phyloP scores from a whole-genome alignment of 1,140 invertebrate species.

The Cyclina sinensis region DNA sequence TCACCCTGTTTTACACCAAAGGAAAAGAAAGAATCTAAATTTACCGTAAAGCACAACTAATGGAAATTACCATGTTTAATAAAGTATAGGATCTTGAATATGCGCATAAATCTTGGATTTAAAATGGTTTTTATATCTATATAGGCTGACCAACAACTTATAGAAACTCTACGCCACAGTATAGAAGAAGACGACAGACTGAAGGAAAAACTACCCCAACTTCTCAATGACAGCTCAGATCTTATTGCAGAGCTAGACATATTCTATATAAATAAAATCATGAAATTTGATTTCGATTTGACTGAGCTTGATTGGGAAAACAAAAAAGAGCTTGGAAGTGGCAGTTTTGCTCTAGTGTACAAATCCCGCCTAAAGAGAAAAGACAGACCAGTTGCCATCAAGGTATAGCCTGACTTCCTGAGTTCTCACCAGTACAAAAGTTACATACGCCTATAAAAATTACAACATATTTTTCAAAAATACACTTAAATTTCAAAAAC shows the following conservation, averaged over 20 bases:
- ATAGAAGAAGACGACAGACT: constrained; percentile 23
- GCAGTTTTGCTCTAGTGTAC: constrained; percentile 46
- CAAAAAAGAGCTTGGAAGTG: constrained; percentile 19
- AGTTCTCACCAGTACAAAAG: too few relatives aligned
- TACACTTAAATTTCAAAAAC: too few relatives aligned
- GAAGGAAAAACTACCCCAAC: constrained; percentile 37
- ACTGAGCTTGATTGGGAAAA: constrained; percentile 46
- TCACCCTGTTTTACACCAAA: too few relatives aligned
- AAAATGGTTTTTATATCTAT: neutral
- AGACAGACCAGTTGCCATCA: constrained; percentile 50
- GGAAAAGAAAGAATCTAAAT: too few relatives aligned
- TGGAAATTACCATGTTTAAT: too few relatives aligned
- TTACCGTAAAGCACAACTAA: too few relatives aligned
- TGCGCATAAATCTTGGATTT: too few relatives aligned
- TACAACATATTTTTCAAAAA: too few relatives aligned
- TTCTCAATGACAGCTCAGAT: neutral
- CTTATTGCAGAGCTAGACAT: constrained; percentile 36
- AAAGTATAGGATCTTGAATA: too few relatives aligned
- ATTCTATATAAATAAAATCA: constrained; percentile 59
- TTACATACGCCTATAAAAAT: too few relatives aligned
- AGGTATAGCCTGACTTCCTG: constrained; percentile 48
- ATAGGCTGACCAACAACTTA: constrained; percentile 63
- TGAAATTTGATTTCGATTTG: constrained; percentile 59
- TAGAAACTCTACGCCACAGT: constrained; percentile 12
- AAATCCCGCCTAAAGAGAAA: neutral